These are phyloP conservation scores for Asarcornis scutulata DNA, from an alignment of 2,113 vertebrate genomes.

Conservation along the genomic window DNA sequence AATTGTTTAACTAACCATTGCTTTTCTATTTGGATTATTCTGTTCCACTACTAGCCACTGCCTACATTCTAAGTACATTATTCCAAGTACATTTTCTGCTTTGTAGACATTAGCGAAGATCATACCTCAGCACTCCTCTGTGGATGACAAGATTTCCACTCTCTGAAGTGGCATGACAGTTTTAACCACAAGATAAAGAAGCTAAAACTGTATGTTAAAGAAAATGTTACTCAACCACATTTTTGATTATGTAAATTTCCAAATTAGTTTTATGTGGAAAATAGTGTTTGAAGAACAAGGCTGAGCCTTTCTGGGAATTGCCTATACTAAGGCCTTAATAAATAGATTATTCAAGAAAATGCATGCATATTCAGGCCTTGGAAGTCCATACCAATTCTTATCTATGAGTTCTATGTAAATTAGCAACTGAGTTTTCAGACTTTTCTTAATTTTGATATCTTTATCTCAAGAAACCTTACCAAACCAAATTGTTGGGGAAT, in stretches of 20 bases:
- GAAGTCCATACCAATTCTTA: neutral
- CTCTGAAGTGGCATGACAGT: neutral
- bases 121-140: neutral
- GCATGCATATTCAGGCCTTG: neutral
- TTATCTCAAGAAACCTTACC: neutral
- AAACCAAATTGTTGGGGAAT: neutral
- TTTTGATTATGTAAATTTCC: neutral
- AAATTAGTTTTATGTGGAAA: neutral
- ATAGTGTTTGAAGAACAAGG: neutral
- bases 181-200: neutral
- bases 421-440: neutral
- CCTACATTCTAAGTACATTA: neutral
- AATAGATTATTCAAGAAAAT: conserved; percentile 1
- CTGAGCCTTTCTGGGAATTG: neutral
- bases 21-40: neutral
- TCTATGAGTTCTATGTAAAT: neutral
- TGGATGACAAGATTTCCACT: neutral
- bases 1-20: neutral
- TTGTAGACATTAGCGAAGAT: neutral
- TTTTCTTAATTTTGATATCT: neutral
- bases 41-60: neutral
- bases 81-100: neutral
- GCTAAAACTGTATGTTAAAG: neutral
- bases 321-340: neutral
- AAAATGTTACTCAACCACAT: neutral